Conservation (phyloP, 2,888 invertebrate genomes). For the Bellardia pandia region DNA sequence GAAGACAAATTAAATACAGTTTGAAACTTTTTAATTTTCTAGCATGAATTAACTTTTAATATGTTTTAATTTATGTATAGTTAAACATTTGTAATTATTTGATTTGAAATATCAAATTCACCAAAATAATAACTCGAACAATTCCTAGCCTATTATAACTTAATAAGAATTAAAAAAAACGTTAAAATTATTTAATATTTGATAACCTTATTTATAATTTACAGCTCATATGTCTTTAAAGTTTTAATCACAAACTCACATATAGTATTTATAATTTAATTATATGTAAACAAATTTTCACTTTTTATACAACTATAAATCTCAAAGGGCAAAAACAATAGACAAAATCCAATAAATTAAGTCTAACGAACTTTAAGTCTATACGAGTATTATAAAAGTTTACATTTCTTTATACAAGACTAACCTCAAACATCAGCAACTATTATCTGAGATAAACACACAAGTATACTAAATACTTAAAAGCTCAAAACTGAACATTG, state of each 20-base stretch:
- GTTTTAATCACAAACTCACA: neutral
- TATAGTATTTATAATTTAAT: neutral
- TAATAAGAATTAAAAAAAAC: too few species aligned
- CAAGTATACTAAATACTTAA: neutral
- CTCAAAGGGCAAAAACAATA: neutral
- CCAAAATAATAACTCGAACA: too few species aligned
- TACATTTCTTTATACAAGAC: neutral
- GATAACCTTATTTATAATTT: neutral
- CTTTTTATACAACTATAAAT: neutral
- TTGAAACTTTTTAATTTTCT: too few species aligned
- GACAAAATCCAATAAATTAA: conserved; percentile 6
- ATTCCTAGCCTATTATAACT: too few species aligned
- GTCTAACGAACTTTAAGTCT: neutral
- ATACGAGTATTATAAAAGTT: too few species aligned
- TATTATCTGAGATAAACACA: neutral
- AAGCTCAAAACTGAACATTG: neutral
- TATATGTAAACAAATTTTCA: neutral
- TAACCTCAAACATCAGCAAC: neutral
- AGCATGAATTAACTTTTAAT: too few species aligned
- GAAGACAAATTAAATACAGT: too few species aligned
- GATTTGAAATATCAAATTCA: too few species aligned
- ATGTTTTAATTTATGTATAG: too few species aligned
- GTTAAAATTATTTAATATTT: neutral
- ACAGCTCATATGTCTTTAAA: neutral
- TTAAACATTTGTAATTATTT: too few species aligned